Base-by-base conservation (phyloP, 2,797 vertebrate species). In the Amphiprion clarkii region DNA sequence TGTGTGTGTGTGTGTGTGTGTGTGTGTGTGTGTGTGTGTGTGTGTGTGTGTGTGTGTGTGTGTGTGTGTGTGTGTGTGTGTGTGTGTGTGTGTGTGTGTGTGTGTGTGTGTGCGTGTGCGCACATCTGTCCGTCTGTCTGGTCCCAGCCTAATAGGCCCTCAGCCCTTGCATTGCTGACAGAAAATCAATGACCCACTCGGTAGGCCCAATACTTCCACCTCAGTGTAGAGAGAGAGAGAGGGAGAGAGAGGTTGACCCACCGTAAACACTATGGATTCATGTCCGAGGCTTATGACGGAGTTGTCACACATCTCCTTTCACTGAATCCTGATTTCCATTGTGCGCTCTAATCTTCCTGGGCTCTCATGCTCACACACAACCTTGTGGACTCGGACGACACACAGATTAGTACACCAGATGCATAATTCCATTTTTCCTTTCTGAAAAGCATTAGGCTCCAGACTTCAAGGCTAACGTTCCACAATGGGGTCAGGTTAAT, bases 181-280 rank as follows among this genome's bases (percentile, higher is more conserved):
- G 84, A 69, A 91, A 92, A 94, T 94, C 93, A 89, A 93, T 93
- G 85, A 76, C 76, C 79, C 87, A 81, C 90, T 92, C 77, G 70
- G 85, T 86, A 84, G 87, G 62, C 66, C 90, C 87, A 78, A 89
- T 90, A 81, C 78, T 71, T 79, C 78, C 88, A 80, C 82, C 79
- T 82, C 84, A 75, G 67, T 82, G 81, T 76, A 78, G 68, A 56
- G 73, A 64, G 69, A 79, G 67, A 71, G 79, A 27, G 75, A 46
- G 68, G 36, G 53, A 52, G 12, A 23, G 52, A 4, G 62, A 14
- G 65, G 74, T 42, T 71, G 87, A 82, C 82, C 85, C 70, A 77
- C 84, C 76, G 73, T 84, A 61, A 76, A 90, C 70, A 78, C 84
- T 79, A 74, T 84, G 62, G 79, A 90, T 89, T 89, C 81, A 73